Evolutionary conservation across 2,888 invertebrate species (phyloP).

Genomic region (Aphelenchoides bicaudatus): DNA sequence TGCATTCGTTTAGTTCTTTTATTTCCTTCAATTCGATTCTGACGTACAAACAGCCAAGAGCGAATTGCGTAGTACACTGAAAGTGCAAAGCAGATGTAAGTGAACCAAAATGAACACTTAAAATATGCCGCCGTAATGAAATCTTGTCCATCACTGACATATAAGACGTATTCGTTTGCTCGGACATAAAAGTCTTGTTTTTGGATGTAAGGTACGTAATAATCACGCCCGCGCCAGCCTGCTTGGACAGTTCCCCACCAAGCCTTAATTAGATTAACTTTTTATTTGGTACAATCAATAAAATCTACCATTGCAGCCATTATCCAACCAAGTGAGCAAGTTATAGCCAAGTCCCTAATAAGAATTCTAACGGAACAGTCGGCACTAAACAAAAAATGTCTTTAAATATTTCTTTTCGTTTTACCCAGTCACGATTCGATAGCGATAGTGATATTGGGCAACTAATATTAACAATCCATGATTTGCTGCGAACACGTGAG

Average conservation of each 20-base stretch:
- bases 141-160: constrained; percentile 4
- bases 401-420: not conserved
- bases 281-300: too few species aligned
- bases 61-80: constrained; percentile 3
- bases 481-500: constrained; percentile 9
- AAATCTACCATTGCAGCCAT: too few species aligned
- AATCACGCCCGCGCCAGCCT: not conserved
- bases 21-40: not conserved
- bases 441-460: constrained; percentile 9
- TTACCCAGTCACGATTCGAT: not conserved
- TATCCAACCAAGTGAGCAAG: not conserved
- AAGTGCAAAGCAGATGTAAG: constrained; percentile 5
- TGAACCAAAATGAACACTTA: constrained; percentile 11
- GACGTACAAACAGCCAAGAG: not conserved
- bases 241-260: constrained; percentile 2
- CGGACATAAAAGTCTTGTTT: not conserved
- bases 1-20: constrained; percentile 7
- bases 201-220: constrained; percentile 6
- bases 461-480: constrained; percentile 7
- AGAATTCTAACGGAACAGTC: not conserved
- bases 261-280: too few species aligned
- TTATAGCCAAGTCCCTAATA: not conserved
- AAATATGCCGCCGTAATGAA: constrained; percentile 5
- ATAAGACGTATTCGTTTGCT: not conserved
- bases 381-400: constrained; percentile 1